Evolutionary conservation across 1,140 invertebrate species (phyloP).

Genomic region (Neotoxoptera formosana): DNA sequence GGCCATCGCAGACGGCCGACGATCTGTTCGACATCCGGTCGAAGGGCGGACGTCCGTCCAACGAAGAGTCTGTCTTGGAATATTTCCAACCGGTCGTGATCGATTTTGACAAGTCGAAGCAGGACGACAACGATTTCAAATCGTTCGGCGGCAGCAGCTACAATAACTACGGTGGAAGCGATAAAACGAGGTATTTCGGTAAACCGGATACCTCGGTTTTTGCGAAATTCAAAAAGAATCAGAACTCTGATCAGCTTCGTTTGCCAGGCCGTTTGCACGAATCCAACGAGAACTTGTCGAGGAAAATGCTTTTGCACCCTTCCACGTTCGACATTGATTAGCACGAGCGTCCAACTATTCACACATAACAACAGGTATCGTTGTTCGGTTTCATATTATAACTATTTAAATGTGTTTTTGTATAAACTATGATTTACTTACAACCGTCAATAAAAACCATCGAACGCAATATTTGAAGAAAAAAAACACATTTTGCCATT

Average conservation of each 20-base stretch:
- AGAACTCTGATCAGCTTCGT: background rate
- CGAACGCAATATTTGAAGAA: background rate
- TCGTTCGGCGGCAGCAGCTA: background rate
- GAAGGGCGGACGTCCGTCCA: background rate
- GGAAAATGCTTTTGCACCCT: constrained; percentile 44
- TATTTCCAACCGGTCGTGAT: constrained; percentile 47
- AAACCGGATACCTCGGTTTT: background rate
- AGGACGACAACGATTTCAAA: background rate
- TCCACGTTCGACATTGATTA: constrained; percentile 49
- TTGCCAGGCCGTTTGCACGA: constrained; percentile 49
- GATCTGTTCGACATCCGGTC: background rate
- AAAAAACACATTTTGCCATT: background rate
- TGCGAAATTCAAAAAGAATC: constrained; percentile 14
- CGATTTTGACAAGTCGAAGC: constrained; percentile 10
- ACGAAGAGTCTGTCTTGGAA: background rate
- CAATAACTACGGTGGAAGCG: background rate
- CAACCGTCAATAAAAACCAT: background rate
- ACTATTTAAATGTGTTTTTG: background rate
- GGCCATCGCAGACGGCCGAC: background rate
- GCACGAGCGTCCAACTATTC: background rate
- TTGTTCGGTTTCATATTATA: background rate
- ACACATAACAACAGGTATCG: background rate
- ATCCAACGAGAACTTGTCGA: constrained; percentile 27
- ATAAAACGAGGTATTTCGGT: background rate
- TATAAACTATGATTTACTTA: background rate